Conservation (phyloP, 2,888 invertebrate species). For the Xestia c-nigrum region DNA sequence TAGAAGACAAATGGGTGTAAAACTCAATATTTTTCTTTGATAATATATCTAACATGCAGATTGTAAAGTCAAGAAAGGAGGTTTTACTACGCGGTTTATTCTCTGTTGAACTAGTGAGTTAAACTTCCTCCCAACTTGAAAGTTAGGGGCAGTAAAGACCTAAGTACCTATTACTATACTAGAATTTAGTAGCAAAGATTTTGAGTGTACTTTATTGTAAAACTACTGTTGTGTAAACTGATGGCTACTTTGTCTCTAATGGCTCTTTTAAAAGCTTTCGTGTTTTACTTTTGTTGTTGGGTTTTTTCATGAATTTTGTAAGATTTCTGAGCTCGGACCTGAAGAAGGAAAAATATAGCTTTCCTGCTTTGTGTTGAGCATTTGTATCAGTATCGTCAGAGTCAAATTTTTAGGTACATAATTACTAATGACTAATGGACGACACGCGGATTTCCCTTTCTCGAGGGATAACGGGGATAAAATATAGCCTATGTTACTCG, state of each 20-base stretch:
- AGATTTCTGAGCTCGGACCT: not conserved
- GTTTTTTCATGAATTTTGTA: not conserved
- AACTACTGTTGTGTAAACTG: not conserved
- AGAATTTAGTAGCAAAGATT: slow-evolving; percentile 16
- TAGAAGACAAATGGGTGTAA: not conserved
- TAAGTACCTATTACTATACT: not conserved
- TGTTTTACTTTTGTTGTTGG: not conserved
- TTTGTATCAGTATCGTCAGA: not conserved
- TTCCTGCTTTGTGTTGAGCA: not conserved
- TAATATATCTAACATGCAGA: slow-evolving; percentile 4
- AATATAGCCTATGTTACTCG: too few relatives aligned
- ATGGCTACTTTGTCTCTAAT: not conserved
- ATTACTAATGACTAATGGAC: not conserved
- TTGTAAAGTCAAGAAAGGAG: slow-evolving; percentile 10
- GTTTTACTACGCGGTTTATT: slow-evolving; percentile 27
- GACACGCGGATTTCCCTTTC: too few relatives aligned
- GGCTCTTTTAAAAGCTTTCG: slow-evolving; percentile 5
- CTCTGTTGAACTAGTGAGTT: slow-evolving; percentile 16
- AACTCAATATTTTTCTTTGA: not conserved
- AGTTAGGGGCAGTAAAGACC: not conserved
- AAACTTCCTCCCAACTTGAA: slow-evolving; percentile 16
- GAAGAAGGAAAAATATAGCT: not conserved
- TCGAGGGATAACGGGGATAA: too few relatives aligned
- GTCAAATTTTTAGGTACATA: not conserved
- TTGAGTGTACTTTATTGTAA: slow-evolving; percentile 12